These are phyloP conservation scores for Nemurella pictetii DNA, from an alignment of 2,888 invertebrate species.

Conservation along the genomic window DNA sequence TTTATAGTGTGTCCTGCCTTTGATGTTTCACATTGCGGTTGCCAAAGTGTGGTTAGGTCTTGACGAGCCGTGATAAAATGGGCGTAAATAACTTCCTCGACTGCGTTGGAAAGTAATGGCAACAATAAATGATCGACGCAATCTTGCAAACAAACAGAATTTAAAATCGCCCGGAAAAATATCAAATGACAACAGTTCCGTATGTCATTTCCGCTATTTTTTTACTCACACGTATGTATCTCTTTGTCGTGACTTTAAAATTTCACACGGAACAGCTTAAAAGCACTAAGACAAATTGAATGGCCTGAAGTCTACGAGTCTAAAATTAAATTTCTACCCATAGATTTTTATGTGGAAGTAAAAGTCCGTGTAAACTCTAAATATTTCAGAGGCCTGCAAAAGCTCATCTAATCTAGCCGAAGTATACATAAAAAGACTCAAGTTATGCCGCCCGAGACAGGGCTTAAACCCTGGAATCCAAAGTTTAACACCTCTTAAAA, in stretches of 20 bases:
- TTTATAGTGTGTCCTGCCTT: conserved; percentile 5
- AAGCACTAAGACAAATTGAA: too few relatives aligned
- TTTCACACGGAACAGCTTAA: too few relatives aligned
- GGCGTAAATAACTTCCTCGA: background rate
- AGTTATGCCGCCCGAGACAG: background rate
- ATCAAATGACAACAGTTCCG: too few relatives aligned
- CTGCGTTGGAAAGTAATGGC: background rate
- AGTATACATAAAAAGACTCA: background rate
- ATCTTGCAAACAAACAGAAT: too few relatives aligned
- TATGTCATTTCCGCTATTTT: too few relatives aligned
- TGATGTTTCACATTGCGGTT: conserved; percentile 14
- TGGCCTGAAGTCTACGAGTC: too few relatives aligned
- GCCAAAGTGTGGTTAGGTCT: background rate
- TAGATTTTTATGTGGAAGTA: conserved; percentile 1
- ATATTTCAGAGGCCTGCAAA: background rate
- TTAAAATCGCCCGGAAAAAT: too few relatives aligned
- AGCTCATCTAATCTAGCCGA: background rate
- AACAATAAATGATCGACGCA: background rate
- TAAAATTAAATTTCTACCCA: background rate
- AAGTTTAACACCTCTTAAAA: conserved; percentile 25
- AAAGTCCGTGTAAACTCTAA: background rate
- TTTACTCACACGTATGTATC: too few relatives aligned
- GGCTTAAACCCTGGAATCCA: background rate
- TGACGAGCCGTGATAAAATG: background rate
- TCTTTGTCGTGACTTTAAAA: too few relatives aligned